These are phyloP conservation scores for Dolichallabes microphthalmus DNA, from an alignment of 2,113 vertebrate species.

Conservation along the genomic window DNA sequence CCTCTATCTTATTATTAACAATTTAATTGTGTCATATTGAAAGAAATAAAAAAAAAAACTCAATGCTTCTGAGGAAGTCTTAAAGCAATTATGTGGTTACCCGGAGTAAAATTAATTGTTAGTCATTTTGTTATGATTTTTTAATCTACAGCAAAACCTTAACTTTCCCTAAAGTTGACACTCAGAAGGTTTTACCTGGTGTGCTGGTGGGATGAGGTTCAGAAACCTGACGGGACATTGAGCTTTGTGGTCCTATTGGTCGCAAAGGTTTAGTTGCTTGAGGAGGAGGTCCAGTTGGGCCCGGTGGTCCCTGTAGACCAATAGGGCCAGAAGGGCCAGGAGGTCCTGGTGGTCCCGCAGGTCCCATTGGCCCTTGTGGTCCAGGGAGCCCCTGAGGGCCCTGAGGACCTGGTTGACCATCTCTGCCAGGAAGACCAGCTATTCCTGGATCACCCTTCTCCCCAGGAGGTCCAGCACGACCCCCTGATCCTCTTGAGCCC, in stretches of 20 bases:
- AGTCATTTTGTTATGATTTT: neutral
- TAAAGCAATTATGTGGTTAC: neutral
- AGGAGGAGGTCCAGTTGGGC: constrained; percentile 81
- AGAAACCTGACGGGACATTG: constrained; percentile 56
- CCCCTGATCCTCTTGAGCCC: constrained; percentile 87
- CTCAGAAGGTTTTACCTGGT: constrained; percentile 53
- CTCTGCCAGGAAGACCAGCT: constrained; percentile 80
- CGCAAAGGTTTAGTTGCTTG: constrained; percentile 50
- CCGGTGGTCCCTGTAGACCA: constrained; percentile 81
- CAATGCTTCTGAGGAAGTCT: neutral
- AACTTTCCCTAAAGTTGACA: neutral
- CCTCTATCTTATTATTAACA: neutral
- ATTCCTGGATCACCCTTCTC: constrained; percentile 86
- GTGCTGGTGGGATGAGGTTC: constrained; percentile 36
- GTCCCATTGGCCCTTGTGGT: constrained; percentile 79
- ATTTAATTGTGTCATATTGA: neutral
- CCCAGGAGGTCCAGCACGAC: constrained; percentile 84
- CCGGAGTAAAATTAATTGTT: neutral
- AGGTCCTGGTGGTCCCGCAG: constrained; percentile 80
- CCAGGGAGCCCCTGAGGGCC: constrained; percentile 85
- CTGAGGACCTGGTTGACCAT: constrained; percentile 77
- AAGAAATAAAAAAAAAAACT: neutral
- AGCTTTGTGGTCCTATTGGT: constrained; percentile 38
- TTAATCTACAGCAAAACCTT: neutral
- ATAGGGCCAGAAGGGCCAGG: constrained; percentile 80